Base-by-base conservation (phyloP, 2,113 vertebrate species). In the Melanocharis versteri region DNA sequence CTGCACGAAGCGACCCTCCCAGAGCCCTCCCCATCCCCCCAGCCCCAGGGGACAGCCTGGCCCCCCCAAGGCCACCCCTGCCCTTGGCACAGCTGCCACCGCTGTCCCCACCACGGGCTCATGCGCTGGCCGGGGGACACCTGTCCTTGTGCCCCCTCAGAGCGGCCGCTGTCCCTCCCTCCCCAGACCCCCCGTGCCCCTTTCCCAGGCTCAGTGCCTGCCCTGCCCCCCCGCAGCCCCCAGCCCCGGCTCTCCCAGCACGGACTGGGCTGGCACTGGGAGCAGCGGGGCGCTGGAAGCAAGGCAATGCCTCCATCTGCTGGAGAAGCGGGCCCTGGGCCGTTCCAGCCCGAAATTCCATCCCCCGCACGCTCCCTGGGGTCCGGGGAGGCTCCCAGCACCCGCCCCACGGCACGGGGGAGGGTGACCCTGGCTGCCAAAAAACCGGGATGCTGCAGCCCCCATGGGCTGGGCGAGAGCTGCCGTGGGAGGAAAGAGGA, bases 251-350 rank as follows among this genome's bases (percentile, higher is more conserved):
- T 42, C 33, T 62, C 48, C 76, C 50, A 8, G 57, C 10, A 4
- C 1, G 33, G 48, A 2, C 31, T 3, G 73, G 31, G 22, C 64
- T 24, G 68, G 31, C 16, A 6, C 56, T 7, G 64, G 57, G 23
- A 31, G 26, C 72, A 7, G 53, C 53, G 44, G 19, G 47, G 61
- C n/a, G 23, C 5, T 54, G 47, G 65, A 19, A 79, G 76, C 62
- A 73, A 73, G 48, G 92, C 64, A 57, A 78, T 35, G 51, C 81
- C 28, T 96, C 81, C 77, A 89, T 76, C 95, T 86, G 80, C 80
- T 80, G 83, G 92, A 83, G 68, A 10, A 45, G 40, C 51, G 6
- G 11, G 11, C 45, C 39, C 80, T 5, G 81, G 16, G 57, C 40
- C 3, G 0, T 51, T 56, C 37, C 69, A 48, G 56, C 28, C 30